Conservation (phyloP, 2,888 invertebrate genomes). For the Didymodactylos carnosus region DNA sequence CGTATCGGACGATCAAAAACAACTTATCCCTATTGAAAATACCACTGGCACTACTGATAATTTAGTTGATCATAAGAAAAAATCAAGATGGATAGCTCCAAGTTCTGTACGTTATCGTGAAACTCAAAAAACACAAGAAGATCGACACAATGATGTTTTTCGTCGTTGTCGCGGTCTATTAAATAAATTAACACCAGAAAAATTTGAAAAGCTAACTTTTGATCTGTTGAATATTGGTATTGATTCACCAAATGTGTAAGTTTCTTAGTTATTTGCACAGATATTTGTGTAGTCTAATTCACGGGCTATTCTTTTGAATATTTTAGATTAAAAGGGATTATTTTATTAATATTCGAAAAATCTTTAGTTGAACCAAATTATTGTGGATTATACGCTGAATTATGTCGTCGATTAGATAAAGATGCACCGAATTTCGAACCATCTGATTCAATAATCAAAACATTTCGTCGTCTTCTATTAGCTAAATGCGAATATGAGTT, state of each 20-base stretch:
- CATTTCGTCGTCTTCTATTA: constrained; percentile 70
- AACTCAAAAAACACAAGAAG: background rate
- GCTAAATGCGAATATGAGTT: constrained; percentile 88
- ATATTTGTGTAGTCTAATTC: too few relatives aligned
- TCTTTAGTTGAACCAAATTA: constrained; percentile 98
- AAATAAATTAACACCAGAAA: constrained; percentile 97
- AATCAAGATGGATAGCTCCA: too few relatives aligned
- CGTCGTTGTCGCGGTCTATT: constrained; percentile 57
- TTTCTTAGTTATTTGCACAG: too few relatives aligned
- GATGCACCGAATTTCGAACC: constrained; percentile 60
- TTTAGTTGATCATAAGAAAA: too few relatives aligned
- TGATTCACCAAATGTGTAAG: constrained; percentile 74
- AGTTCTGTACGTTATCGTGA: too few relatives aligned
- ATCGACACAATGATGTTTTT: constrained; percentile 2
- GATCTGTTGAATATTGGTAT: constrained; percentile 83
- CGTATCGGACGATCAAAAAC: too few relatives aligned
- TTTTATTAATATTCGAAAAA: constrained; percentile 75
- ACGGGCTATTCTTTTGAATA: too few relatives aligned
- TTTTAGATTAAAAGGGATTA: constrained; percentile 13
- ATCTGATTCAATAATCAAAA: constrained; percentile 31
- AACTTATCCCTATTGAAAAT: too few relatives aligned
- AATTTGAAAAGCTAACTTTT: constrained; percentile 95
- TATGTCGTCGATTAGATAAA: constrained; percentile 91
- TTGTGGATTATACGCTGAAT: constrained; percentile 97
- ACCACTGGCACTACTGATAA: too few relatives aligned